phyloP scores from a whole-genome alignment of 1,140 invertebrate species.

The Drosophila albomicans region DNA sequence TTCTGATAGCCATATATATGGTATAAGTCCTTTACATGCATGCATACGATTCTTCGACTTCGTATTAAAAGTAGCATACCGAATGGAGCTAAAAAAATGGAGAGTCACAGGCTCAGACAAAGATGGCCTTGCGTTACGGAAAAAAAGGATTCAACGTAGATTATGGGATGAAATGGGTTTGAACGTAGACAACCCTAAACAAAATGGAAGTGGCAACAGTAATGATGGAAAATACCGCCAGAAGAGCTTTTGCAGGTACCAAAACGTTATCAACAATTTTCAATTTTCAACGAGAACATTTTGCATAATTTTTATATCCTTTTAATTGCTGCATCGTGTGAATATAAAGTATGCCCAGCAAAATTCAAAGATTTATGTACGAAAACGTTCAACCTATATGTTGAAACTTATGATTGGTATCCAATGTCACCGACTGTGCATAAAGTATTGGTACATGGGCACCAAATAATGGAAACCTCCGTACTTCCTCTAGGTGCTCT shows the following conservation, averaged over 20 bases:
- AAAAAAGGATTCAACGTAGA: no score
- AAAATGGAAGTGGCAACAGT: conserved; percentile 1
- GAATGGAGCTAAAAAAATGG: conserved; percentile 22
- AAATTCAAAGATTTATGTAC: not conserved
- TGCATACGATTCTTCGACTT: conserved; percentile 31
- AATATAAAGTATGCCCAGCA: not conserved
- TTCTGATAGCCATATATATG: not conserved
- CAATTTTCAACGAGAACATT: not conserved
- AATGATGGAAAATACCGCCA: conserved; percentile 9
- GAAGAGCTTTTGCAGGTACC: not conserved
- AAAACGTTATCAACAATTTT: not conserved
- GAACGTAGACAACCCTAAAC: not conserved
- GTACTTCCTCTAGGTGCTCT: no score
- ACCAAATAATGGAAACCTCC: not conserved
- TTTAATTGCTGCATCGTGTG: not conserved
- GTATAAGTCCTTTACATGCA: conserved; percentile 31
- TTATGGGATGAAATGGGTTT: not conserved
- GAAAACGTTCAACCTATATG: not conserved
- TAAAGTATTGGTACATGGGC: no score
- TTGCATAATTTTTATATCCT: not conserved
- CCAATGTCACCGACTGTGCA: not conserved
- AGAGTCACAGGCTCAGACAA: conserved; percentile 3
- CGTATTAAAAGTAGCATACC: conserved; percentile 24
- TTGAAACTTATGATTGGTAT: not conserved
- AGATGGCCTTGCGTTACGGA: no score